phyloP scores from a whole-genome alignment of 2,113 vertebrate species.

The Monopterus albus region DNA sequence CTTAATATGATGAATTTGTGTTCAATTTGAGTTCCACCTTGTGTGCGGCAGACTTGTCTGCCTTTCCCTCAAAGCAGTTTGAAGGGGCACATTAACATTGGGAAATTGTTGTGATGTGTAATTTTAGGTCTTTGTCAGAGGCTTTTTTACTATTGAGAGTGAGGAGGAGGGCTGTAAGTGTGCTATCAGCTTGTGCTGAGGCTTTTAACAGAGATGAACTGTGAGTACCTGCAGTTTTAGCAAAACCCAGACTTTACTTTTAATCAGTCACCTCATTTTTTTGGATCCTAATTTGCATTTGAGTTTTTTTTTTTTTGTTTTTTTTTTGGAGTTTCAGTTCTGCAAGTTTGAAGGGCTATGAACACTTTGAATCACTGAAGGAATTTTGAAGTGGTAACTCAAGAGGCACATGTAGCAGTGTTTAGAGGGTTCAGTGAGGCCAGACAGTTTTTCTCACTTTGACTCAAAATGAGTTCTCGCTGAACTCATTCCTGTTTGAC shows the following conservation, averaged over 20 bases:
- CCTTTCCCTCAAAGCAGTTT: constrained; percentile 34
- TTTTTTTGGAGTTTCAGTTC: constrained; percentile 14
- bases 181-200: constrained; percentile 52
- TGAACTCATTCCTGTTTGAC: constrained; percentile 61
- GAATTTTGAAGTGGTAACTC: constrained; percentile 43
- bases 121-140: constrained; percentile 64
- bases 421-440: constrained; percentile 18
- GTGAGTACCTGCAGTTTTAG: constrained; percentile 15
- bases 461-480: constrained; percentile 66
- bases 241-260: constrained; percentile 13
- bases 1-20: constrained; percentile 33
- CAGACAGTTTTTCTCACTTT: constrained; percentile 56
- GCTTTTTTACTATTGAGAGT: constrained; percentile 40
- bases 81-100: constrained; percentile 54
- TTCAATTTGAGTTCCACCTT: constrained; percentile 39
- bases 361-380: constrained; percentile 54
- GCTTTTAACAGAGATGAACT: constrained; percentile 35
- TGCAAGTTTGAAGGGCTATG: constrained; percentile 75
- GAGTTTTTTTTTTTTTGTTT: background rate
- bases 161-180: constrained; percentile 45
- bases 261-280: constrained; percentile 23
- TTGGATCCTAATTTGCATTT: constrained; percentile 11
- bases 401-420: constrained; percentile 77
- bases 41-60: constrained; percentile 25
- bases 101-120: constrained; percentile 63